These are phyloP conservation scores for Drosophila cardini DNA, from an alignment of 1,140 invertebrate species.

Conservation along the genomic window DNA sequence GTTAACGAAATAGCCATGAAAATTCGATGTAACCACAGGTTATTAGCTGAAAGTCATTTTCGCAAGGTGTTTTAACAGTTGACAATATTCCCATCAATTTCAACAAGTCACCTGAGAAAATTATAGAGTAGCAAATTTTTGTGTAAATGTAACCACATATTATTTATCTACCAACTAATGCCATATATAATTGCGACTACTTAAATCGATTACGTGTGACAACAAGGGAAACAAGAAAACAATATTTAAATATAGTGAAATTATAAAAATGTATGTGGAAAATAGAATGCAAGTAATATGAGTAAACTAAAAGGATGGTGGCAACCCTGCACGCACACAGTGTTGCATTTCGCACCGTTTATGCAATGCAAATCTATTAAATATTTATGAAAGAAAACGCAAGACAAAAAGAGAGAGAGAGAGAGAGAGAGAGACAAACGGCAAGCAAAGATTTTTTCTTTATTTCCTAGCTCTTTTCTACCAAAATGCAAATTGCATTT, in stretches of 20 bases:
- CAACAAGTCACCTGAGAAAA: constrained; percentile 25
- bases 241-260: too few relatives aligned
- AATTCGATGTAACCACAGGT: constrained; percentile 42
- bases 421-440: constrained; percentile 10
- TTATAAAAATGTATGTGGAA: too few relatives aligned
- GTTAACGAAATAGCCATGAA: constrained; percentile 50
- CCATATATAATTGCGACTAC: constrained; percentile 6
- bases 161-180: not conserved
- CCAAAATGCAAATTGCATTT: constrained; percentile 72
- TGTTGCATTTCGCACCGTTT: constrained; percentile 42
- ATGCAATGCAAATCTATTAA: constrained; percentile 54
- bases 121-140: constrained; percentile 22
- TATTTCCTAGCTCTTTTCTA: constrained; percentile 28
- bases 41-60: constrained; percentile 4
- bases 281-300: too few relatives aligned
- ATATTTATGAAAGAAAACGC: constrained; percentile 65
- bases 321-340: constrained; percentile 44
- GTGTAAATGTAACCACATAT: constrained; percentile 9
- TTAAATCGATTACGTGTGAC: not conserved
- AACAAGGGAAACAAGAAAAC: too few relatives aligned
- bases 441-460: constrained; percentile 14
- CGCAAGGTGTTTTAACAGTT: constrained; percentile 34
- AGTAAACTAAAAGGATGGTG: constrained; percentile 4
- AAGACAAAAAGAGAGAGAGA: constrained; percentile 26
- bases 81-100: constrained; percentile 53